These are phyloP conservation scores for Ricordea florida DNA, from an alignment of 92 coral and sea anemone species.

Conservation along the genomic window DNA sequence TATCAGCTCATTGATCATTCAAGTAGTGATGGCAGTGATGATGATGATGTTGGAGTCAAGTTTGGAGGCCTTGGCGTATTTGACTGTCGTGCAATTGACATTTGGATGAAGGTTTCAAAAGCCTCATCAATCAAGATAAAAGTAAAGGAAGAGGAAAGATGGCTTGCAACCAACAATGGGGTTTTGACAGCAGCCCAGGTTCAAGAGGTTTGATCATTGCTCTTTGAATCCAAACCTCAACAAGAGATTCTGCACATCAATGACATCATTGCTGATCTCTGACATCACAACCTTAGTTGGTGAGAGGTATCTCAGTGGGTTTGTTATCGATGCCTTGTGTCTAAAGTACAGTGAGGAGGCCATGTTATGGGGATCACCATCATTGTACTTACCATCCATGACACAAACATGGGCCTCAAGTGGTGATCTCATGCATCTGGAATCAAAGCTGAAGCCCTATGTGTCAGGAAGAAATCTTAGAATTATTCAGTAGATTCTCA, in stretches of 20 bases:
- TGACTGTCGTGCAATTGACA: not conserved
- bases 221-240: not conserved
- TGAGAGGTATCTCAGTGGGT: slow-evolving; percentile 1
- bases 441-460: too few relatives aligned
- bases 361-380: too few relatives aligned
- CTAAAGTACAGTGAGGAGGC: not conserved
- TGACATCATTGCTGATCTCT: not conserved
- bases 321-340: not conserved
- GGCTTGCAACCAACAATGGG: not conserved
- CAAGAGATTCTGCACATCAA: not conserved
- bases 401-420: too few relatives aligned
- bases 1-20: too few relatives aligned
- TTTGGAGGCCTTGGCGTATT: slow-evolving; percentile 1
- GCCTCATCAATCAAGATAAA: not conserved
- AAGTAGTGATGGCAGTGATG: too few relatives aligned
- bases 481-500: too few relatives aligned
- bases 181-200: not conserved
- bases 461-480: too few relatives aligned
- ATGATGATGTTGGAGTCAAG: not conserved
- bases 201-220: not conserved
- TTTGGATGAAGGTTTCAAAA: not conserved
- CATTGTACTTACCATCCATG: too few relatives aligned
- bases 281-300: not conserved
- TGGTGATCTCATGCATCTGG: too few relatives aligned
- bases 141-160: not conserved